These are phyloP conservation scores for Brenthis daphne DNA, from an alignment of 2,888 invertebrate genomes.

Conservation along the genomic window DNA sequence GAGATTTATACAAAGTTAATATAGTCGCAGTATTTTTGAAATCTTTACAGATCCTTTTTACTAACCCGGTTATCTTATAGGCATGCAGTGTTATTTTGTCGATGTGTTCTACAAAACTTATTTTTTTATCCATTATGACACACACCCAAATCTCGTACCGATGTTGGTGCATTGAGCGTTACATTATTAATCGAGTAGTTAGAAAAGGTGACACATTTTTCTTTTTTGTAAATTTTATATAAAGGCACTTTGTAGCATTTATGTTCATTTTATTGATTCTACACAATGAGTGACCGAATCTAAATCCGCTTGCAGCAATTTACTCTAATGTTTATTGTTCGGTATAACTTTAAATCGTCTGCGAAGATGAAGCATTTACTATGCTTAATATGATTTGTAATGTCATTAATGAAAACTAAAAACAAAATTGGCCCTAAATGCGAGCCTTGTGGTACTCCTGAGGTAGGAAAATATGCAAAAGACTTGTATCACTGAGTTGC, in stretches of 20 bases:
- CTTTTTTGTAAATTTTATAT: constrained; percentile 1
- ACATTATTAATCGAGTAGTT: too few relatives aligned
- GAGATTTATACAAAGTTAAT: background rate
- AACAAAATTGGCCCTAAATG: constrained; percentile 29
- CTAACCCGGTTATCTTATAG: too few relatives aligned
- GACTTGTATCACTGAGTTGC: constrained; percentile 13
- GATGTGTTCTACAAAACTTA: too few relatives aligned
- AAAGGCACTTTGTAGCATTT: constrained; percentile 4
- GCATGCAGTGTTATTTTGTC: too few relatives aligned
- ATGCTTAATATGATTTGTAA: constrained; percentile 21
- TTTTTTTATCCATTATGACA: too few relatives aligned
- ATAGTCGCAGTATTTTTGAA: too few relatives aligned
- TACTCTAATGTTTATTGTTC: constrained; percentile 19
- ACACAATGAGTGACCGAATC: constrained; percentile 24
- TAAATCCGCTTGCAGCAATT: constrained; percentile 26
- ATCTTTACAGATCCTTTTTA: too few relatives aligned
- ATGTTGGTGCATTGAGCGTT: too few relatives aligned
- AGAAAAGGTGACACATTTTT: background rate
- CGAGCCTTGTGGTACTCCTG: constrained; percentile 18
- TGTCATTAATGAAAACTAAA: constrained; percentile 28
- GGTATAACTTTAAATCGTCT: constrained; percentile 33
- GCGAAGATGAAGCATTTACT: constrained; percentile 25
- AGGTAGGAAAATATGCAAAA: constrained; percentile 8
- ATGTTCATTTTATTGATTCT: background rate
- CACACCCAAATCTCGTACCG: too few relatives aligned